phyloP scores from a whole-genome alignment of 2,113 vertebrate genomes.

The Pogonocichla stellata region DNA sequence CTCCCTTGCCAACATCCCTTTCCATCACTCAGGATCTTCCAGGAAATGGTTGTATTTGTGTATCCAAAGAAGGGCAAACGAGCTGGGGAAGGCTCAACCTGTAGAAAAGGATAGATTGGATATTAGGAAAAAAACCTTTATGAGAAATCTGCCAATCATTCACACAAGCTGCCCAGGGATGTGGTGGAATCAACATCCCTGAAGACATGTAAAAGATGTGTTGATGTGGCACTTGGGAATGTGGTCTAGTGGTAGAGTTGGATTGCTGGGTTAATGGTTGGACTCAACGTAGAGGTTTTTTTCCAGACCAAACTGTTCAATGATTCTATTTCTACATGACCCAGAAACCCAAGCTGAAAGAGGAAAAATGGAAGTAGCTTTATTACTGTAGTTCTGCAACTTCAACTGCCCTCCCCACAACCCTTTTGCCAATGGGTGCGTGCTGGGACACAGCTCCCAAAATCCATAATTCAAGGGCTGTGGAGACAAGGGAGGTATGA shows the following conservation, averaged over 20 bases:
- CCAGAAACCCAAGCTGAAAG: not conserved
- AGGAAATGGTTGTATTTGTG: not conserved
- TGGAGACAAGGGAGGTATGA: not conserved
- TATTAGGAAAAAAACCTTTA: not conserved
- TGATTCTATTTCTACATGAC: not conserved
- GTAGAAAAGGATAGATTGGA: not conserved
- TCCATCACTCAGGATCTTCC: rapidly evolving
- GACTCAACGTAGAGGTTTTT: not conserved
- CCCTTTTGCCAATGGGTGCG: rapidly evolving
- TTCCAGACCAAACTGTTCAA: not conserved
- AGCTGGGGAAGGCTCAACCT: not conserved
- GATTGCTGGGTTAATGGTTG: not conserved
- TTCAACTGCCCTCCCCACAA: not conserved
- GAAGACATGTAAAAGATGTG: not conserved
- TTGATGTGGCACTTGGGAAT: not conserved
- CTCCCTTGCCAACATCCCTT: not conserved
- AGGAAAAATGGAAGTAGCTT: not conserved
- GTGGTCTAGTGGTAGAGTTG: not conserved
- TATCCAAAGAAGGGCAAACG: not conserved
- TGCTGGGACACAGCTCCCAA: not conserved
- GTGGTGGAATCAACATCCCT: not conserved
- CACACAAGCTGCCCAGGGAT: not conserved
- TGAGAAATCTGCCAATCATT: not conserved
- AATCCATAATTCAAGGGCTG: not conserved
- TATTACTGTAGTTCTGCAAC: not conserved